Evolutionary conservation across 2,797 vertebrate genomes (phyloP).

Genomic region (Pteropus rufus): DNA sequence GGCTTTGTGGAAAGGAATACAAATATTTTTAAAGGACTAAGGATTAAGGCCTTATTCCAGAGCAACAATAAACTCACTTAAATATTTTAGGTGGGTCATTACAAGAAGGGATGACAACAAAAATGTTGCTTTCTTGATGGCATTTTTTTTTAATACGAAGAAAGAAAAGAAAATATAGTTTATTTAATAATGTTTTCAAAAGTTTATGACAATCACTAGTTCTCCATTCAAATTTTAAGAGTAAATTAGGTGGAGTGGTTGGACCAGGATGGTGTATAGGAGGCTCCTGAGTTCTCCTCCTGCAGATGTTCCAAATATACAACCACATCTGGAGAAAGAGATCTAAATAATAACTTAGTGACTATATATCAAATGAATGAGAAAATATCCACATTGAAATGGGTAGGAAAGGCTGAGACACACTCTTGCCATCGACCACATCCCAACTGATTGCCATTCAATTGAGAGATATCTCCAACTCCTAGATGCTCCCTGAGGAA

Average conservation of each 20-base stretch:
- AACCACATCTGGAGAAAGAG: neutral
- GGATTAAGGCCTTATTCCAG: neutral
- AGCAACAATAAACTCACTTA: neutral
- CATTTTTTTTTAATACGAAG: neutral
- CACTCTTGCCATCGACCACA: neutral
- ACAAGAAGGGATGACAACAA: neutral
- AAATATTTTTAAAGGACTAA: neutral
- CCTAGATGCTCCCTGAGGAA: neutral
- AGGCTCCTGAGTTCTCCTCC: neutral
- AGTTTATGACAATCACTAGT: neutral
- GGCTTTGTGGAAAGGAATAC: neutral
- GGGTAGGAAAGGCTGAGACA: neutral
- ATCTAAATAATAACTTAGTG: neutral
- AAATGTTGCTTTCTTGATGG: neutral
- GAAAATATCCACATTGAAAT: neutral
- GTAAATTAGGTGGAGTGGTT: neutral
- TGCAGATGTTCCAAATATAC: neutral
- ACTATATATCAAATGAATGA: neutral
- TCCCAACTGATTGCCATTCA: neutral
- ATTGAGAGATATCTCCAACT: neutral
- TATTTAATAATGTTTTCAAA: neutral
- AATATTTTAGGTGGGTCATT: neutral
- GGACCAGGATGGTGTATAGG: neutral
- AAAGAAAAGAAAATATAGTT: neutral
- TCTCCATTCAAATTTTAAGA: neutral